A percentile compares a stretch with the other conserved stretches of the same genome.
phyloP scores from a whole-genome alignment of 2,797 vertebrate species.

The Pseudomugil gertrudae region DNA sequence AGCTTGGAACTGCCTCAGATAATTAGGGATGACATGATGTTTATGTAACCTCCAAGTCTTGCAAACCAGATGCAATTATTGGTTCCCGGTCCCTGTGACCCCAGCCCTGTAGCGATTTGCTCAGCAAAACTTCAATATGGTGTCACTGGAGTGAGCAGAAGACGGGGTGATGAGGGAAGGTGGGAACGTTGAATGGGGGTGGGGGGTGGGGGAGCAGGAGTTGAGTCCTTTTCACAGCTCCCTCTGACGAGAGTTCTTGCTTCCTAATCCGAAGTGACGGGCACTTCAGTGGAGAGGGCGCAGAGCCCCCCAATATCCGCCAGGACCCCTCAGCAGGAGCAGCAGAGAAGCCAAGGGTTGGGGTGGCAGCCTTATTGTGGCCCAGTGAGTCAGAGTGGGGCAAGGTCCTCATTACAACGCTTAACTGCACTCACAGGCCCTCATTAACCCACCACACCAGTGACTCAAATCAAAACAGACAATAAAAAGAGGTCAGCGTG shows the following conservation, averaged over 20 bases:
- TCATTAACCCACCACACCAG: constrained; percentile 80
- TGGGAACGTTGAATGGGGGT: constrained; percentile 41
- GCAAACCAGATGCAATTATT: constrained; percentile 83
- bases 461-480: constrained; percentile 81
- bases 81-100: constrained; percentile 76
- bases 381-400: constrained; percentile 64
- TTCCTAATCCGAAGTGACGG: constrained; percentile 83
- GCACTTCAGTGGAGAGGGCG: constrained; percentile 77
- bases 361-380: constrained; percentile 74
- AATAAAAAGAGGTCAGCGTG: constrained; percentile 69
- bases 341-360: constrained; percentile 68
- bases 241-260: constrained; percentile 63
- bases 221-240: constrained; percentile 83
- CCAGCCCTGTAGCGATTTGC: constrained; percentile 56
- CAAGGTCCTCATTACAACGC: constrained; percentile 81
- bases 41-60: constrained; percentile 85
- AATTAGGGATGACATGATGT: constrained; percentile 84
- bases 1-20: constrained; percentile 63
- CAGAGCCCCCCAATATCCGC: constrained; percentile 75
- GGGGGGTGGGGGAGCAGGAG: constrained; percentile 61
- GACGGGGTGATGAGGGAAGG: constrained; percentile 53
- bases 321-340: constrained; percentile 64
- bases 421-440: constrained; percentile 82
- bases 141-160: constrained; percentile 66
- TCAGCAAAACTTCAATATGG: constrained; percentile 49